Evolutionary conservation across 2,888 invertebrate genomes (phyloP), one percentile per base, ranked within the genome.

Genomic region (Azorinus chamasolen): DNA sequence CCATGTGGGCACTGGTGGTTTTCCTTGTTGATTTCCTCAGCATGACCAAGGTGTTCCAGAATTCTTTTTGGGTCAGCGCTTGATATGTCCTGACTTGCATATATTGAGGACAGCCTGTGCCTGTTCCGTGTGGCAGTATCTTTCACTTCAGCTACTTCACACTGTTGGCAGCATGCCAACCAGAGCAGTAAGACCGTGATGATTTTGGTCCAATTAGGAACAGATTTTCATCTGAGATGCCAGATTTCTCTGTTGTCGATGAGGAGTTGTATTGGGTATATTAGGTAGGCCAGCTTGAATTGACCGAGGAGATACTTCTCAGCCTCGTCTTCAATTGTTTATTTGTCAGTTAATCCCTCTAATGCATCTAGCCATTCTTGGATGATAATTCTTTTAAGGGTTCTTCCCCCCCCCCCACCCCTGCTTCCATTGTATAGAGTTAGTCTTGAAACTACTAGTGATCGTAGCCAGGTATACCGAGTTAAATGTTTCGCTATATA

Each of bases 1-100:
- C 81, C 83, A 16, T 54, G 59, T 16, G 82, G 84, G 43, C 79
- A 79, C 51, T 79, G 72, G 55, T 83, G 81, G 51, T 83, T 81
- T 10, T 83, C 75, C 45, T 65, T 76, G 37, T 79, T 81, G 12
- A 82, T 79, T 1, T 50, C 6, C 25, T 59, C 59, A 14, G 66
- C 69, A 61, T 83, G 79, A 2, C 77, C 79, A 48, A 82, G 43
- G 46, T 83, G 81, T 12, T 74, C 66, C 39, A 77, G 54, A 18
- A 76, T 79, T 4, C 73, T 51, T 43, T 51, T 51, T 32, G 57
- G 68, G 27, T 77, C 64, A 37, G 41, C 37, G 14, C 39, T 50
- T 4, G 51, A 37, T 78, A 83, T 83, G 43, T 80, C 72, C 22
- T 80, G 39, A 45, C 70, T 70, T 16, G 80, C 68, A 62, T 65